Base-by-base conservation (phyloP, 2,797 vertebrate species). In the Myripristis jacobus region DNA sequence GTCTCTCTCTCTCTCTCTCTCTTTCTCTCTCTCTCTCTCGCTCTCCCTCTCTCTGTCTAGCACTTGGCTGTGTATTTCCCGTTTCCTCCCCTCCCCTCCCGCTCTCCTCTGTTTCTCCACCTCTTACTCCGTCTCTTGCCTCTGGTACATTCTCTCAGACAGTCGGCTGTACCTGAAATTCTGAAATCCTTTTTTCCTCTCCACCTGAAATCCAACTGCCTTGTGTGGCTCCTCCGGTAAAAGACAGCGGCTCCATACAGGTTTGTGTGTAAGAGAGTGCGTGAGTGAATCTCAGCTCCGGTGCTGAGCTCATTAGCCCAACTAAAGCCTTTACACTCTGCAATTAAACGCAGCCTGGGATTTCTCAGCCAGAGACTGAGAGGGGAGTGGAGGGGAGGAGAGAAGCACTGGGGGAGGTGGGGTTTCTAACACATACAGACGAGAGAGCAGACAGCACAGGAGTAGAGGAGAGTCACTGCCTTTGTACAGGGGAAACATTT, bases 291-390 rank as follows among this genome's bases (percentile, higher is more conserved):
- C 79, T 80, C 73, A 59, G 82, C 81, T 81, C 83, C 44, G 52
- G 67, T 66, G 66, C 88, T 76, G 78, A 80, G 81, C 85, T 92
- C 89, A 89, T 92, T 90, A 92, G 86, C 52, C 88, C 77, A 79
- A 87, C 90, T 83, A 77, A 84, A 92, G 87, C 82, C 75, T 85
- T 89, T 87, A 88, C 90, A 88, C 93, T 90, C 92, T 86, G 87
- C 94, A 94, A 94, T 94, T 94, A 94, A 94, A 94, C 57, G 73
- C 92, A 91, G 94, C 91, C 91, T 92, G 92, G 91, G 93, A 94
- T 92, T 94, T 93, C 90, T 93, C 81, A 75, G 90, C 81, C 82
- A 68, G 77, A 89, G 85, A 86, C 71, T 63, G 82, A 86, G 79
- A 84, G 82, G 84, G 78, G 81, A 88, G 73, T 85, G 83, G 79